Evolutionary conservation across 2,888 invertebrate genomes (phyloP), one percentile per base, ranked within the genome.

Genomic region (Antheraea assamensis): DNA sequence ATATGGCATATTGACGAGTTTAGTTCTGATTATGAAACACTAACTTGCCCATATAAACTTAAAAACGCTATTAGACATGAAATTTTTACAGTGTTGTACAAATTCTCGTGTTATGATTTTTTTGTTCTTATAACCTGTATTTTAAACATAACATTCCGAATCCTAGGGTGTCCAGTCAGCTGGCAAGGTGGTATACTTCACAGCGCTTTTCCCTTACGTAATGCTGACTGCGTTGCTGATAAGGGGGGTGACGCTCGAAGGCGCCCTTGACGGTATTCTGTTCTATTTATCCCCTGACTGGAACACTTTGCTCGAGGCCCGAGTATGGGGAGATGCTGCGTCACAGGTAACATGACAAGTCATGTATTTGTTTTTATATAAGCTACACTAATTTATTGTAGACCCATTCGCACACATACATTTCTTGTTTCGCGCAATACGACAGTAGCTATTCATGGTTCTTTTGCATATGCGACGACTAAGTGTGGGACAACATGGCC

Each of bases 301-400:
- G 96, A 93, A 95, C 0, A 96, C 94, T 70, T 88, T 98, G 35
- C 81, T 93, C 5, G 94, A 96, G 21, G 96, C 96, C 0, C 91
- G 95, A 79, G 97, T 98, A 24, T 98, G 98, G 98, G 97, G 96
- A 4, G 97, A 97, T 78, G 97, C 98, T 0, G 97, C 97, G 0
- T 97, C 97, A 2, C 98, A 95, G 91, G 95, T 93, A 77, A 73
- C 15, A 47, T 64, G 3, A 24, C n/a, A n/a, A 55, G 21, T 19
- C 8, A 58, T 24, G 8, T 13, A 58, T 58, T 58, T 13, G 24
- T 58, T n/a, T 7, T 58, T 42, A 42, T 42, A 42, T 3, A 13
- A 13, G 0, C 42, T 42, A 42, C 13, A 42, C 13, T 42, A 42
- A 42, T 42, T 7, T 42, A 42, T 42, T 42, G 42, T 42, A 13